Base-by-base conservation (phyloP, 2,888 invertebrate genomes). In the Gerris lacustris region DNA sequence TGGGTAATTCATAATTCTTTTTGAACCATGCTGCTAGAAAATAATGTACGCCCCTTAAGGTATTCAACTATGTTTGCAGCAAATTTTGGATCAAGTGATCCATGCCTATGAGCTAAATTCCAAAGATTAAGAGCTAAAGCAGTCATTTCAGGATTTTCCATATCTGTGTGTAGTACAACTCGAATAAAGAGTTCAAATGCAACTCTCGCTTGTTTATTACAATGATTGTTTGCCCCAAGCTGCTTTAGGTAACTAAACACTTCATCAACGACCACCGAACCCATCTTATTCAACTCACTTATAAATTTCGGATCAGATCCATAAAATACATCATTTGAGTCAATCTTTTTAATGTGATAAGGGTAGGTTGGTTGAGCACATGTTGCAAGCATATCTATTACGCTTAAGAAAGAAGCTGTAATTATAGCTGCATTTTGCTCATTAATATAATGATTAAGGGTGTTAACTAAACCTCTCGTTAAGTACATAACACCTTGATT, bases 311-410 rank as follows among this genome's bases (percentile, higher is more conserved):
- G 85, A 81, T 96, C 95, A 11, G 89, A 87, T 6, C 96, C 96
- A 79, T 96, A 97, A 63, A 97, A 82, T 71, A 89, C 86, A 80
- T 97, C 96, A 79, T 97, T 97, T 5, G 96, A 94, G 78, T 96
- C 89, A 73, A 96, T 94, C 86, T 87, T 88, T 75, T 91, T 90
- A 71, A 96, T 86, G 78, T 92, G 91, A 80, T 96, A 94, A 0
- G 89, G 87, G 80, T 93, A 96, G 69, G 82, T 84, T 75, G 94
- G 93, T 79, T 94, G 91, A 15, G 88, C 87, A 80, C 90, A 87
- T 63, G 88, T 86, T 69, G 90, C 88, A 7, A 96, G 82, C 79
- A 94, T 83, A 78, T 92, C 90, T 44, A 96, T 80, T 5, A 89
- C 88, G 76, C 87, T 86, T 15, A 94, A 82, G 77, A 93, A 89